Conservation (phyloP, 2,888 invertebrate genomes). For the Notodonta dromedarius region DNA sequence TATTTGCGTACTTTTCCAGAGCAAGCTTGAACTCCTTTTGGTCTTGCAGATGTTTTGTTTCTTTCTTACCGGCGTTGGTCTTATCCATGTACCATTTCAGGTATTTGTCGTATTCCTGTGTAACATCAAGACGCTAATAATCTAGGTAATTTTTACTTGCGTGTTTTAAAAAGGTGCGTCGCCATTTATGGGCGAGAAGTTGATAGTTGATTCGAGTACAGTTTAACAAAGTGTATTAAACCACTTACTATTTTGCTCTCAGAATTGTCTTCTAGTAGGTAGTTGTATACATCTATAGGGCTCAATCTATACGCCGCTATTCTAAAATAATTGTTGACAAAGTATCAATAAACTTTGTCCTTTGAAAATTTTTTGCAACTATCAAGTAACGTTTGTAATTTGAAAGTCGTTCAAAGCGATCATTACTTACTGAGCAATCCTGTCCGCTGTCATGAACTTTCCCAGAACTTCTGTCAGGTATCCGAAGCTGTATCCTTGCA, state of each 20-base stretch:
- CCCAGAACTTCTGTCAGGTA: constrained; percentile 49
- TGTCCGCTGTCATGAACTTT: constrained; percentile 54
- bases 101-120: constrained; percentile 64
- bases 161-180: not conserved
- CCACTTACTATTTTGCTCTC: constrained; percentile 51
- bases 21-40: constrained; percentile 52
- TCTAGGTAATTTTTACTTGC: not conserved
- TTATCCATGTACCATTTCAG: constrained; percentile 62
- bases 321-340: constrained; percentile 39
- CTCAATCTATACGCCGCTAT: constrained; percentile 59
- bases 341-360: not conserved
- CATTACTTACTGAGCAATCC: constrained; percentile 50
- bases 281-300: constrained; percentile 53
- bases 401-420: not conserved
- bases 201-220: not conserved
- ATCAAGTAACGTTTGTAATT: no score
- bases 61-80: constrained; percentile 59
- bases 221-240: no score
- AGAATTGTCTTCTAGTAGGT: constrained; percentile 46
- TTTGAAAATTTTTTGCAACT: not conserved
- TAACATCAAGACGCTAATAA: constrained; percentile 5
- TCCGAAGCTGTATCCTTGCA: constrained; percentile 60
- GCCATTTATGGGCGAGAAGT: not conserved
- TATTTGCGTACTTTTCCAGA: constrained; percentile 39
- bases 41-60: constrained; percentile 50